Percentiles rank a stretch among this genome's conserved stretches.
Evolutionary conservation across 1,140 invertebrate species (phyloP).

Genomic region (Tetraneura akinire): DNA sequence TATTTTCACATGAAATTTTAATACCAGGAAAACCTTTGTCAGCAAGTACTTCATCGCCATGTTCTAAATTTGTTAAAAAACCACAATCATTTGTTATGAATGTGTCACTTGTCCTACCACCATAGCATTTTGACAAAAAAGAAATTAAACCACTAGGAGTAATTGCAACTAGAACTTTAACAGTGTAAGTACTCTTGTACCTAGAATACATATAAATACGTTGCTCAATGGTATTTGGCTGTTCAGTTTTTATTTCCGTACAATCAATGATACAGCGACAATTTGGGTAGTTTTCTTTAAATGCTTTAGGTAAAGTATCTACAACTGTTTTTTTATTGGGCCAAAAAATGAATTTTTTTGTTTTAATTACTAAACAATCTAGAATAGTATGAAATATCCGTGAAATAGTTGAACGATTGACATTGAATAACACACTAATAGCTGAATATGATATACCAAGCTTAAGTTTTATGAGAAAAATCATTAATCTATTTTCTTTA

Average conservation of each 20-base stretch:
- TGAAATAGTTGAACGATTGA: neutral
- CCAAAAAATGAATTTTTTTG: too few species aligned
- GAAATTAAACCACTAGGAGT: neutral
- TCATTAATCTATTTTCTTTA: constrained; percentile 29
- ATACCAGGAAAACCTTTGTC: neutral
- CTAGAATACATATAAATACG: neutral
- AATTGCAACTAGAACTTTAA: neutral
- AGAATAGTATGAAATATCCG: constrained; percentile 4
- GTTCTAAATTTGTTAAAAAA: neutral
- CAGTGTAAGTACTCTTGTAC: neutral
- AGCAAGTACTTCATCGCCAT: neutral
- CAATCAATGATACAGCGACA: constrained; percentile 4
- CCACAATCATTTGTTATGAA: neutral
- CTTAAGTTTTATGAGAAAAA: constrained; percentile 19
- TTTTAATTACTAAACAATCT: constrained; percentile 14
- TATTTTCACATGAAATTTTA: too few species aligned
- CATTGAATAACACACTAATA: constrained; percentile 4
- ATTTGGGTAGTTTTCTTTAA: neutral
- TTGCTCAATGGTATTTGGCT: neutral
- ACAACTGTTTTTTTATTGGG: constrained; percentile 6
- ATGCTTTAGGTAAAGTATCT: neutral
- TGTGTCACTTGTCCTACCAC: neutral
- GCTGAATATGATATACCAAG: constrained; percentile 26
- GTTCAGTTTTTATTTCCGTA: neutral
- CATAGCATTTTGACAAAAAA: neutral